phyloP scores from a whole-genome alignment of 2,888 invertebrate species.

The Heliconius ismenius region DNA sequence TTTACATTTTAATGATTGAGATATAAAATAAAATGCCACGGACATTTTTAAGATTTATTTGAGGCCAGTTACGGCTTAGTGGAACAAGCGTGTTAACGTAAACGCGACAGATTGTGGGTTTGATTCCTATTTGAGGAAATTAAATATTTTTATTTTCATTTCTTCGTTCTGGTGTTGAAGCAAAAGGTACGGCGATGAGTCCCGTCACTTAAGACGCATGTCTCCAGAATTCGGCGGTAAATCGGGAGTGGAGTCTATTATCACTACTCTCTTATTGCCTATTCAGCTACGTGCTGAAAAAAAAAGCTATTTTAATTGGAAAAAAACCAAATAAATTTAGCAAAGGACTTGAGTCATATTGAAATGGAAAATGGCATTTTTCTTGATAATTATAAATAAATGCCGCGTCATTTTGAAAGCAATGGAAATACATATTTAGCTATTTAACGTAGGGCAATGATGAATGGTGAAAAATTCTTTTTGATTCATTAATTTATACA shows the following conservation, averaged over 20 bases:
- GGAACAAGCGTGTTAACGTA: too few species aligned
- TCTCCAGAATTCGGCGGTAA: too few species aligned
- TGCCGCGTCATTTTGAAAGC: slow-evolving; percentile 7
- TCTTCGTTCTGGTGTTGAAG: too few species aligned
- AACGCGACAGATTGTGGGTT: too few species aligned
- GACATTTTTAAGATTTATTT: background rate
- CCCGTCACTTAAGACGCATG: too few species aligned
- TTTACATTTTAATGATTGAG: slow-evolving; percentile 25
- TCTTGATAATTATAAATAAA: slow-evolving; percentile 9
- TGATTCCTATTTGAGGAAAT: too few species aligned
- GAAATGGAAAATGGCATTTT: background rate
- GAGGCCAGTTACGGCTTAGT: too few species aligned
- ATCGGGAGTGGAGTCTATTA: too few species aligned
- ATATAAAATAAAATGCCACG: slow-evolving; percentile 8
- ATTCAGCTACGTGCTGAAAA: too few species aligned
- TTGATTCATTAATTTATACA: slow-evolving; percentile 26
- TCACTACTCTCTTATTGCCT: too few species aligned
- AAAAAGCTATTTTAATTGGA: background rate
- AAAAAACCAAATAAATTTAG: background rate
- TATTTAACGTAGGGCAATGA: slow-evolving; percentile 10
- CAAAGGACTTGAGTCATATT: background rate
- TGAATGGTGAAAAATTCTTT: slow-evolving; percentile 22
- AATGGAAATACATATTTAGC: slow-evolving; percentile 15
- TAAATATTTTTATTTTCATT: too few species aligned
- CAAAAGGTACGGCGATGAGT: too few species aligned